Evolutionary conservation across 2,113 vertebrate genomes (phyloP).

Genomic region (Bos javanicus): DNA sequence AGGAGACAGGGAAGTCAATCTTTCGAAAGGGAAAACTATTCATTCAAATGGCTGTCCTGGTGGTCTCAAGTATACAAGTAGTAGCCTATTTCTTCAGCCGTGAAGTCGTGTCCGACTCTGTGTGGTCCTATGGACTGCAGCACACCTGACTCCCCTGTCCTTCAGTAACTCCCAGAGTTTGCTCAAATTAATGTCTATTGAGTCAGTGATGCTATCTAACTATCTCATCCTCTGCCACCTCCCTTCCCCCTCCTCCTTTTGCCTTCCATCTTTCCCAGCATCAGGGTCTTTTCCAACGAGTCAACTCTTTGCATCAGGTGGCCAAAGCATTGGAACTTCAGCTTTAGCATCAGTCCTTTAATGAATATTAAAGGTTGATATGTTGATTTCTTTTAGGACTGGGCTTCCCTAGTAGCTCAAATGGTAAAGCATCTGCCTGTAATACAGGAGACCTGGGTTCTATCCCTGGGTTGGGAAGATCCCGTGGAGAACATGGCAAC

Average conservation of each 20-base stretch:
- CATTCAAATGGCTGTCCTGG: neutral
- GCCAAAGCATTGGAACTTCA: neutral
- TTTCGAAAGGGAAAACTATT: neutral
- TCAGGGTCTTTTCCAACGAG: neutral
- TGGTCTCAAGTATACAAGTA: neutral
- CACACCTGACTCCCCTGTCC: neutral
- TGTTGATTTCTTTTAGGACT: neutral
- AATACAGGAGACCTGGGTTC: neutral
- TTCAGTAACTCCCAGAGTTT: neutral
- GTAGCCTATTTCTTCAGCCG: neutral
- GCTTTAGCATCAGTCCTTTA: neutral
- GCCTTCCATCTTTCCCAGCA: neutral
- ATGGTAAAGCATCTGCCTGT: neutral
- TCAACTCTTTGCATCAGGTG: neutral
- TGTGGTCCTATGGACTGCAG: neutral
- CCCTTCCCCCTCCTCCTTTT: neutral
- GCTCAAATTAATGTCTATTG: neutral
- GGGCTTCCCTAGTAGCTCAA: neutral
- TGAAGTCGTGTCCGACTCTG: fast-evolving
- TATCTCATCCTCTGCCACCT: neutral
- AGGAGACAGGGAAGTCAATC: neutral
- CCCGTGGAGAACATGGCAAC: neutral
- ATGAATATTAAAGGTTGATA: neutral
- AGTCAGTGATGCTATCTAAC: neutral
- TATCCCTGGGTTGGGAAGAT: fast-evolving